These are phyloP conservation scores for Drosophila cardini DNA, from an alignment of 1,140 invertebrate species.

Conservation along the genomic window DNA sequence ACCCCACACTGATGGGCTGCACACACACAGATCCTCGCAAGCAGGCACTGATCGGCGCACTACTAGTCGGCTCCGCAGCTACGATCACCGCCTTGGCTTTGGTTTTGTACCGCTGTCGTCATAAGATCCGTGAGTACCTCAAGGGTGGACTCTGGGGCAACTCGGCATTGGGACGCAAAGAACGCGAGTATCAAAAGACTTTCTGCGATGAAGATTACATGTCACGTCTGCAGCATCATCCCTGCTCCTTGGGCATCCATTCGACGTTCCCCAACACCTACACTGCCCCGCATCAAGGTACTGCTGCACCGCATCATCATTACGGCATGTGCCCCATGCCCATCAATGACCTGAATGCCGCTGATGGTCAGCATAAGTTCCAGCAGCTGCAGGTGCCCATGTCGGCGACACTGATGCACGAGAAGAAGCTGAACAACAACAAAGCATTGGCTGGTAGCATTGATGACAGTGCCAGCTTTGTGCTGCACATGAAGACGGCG, in stretches of 20 bases:
- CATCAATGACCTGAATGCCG: slow-evolving; percentile 69
- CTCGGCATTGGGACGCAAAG: slow-evolving; percentile 90
- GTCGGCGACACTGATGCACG: slow-evolving; percentile 65
- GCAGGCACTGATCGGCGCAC: slow-evolving; percentile 91
- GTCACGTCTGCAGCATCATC: slow-evolving; percentile 86
- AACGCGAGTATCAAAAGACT: slow-evolving; percentile 94
- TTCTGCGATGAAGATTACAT: slow-evolving; percentile 94
- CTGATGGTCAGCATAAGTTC: slow-evolving; percentile 69
- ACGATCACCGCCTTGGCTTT: slow-evolving; percentile 89
- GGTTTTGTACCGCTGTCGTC: slow-evolving; percentile 91
- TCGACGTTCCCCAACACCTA: slow-evolving; percentile 86
- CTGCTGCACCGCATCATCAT: slow-evolving; percentile 87
- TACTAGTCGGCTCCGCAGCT: slow-evolving; percentile 89
- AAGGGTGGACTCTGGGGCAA: slow-evolving; percentile 92
- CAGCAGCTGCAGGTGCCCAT: slow-evolving; percentile 82
- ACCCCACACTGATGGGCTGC: slow-evolving; percentile 92
- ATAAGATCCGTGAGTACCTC: slow-evolving; percentile 91
- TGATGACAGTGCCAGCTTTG: slow-evolving; percentile 75
- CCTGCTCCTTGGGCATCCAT: slow-evolving; percentile 86
- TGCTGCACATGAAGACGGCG: slow-evolving; percentile 75
- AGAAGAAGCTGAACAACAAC: slow-evolving; percentile 75
- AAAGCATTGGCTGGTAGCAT: slow-evolving; percentile 54
- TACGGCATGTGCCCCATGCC: slow-evolving; percentile 88
- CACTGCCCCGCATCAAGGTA: slow-evolving; percentile 79
- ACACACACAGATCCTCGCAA: slow-evolving; percentile 90